phyloP scores from a whole-genome alignment of 2,888 invertebrate genomes.

The Hyppa rectilinea region DNA sequence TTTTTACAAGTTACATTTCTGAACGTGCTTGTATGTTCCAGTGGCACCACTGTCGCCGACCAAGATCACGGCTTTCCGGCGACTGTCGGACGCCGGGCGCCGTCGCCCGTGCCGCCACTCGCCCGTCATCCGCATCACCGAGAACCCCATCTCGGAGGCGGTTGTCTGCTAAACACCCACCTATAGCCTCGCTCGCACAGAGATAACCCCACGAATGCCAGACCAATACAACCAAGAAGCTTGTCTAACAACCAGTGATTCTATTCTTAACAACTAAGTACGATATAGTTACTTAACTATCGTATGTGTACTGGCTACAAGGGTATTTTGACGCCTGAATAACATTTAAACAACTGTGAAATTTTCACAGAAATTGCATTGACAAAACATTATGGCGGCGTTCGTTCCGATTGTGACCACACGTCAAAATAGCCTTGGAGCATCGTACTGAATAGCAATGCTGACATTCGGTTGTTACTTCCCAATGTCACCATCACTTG shows the following conservation, averaged over 20 bases:
- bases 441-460: background rate
- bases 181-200: constrained; percentile 15
- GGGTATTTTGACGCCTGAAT: background rate
- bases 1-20: constrained; percentile 23
- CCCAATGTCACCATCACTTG: constrained; percentile 6
- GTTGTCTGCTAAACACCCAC: constrained; percentile 92
- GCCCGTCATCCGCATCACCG: constrained; percentile 94
- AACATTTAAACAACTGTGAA: background rate
- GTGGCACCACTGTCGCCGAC: constrained; percentile 93
- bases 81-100: constrained; percentile 88
- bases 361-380: background rate
- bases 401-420: background rate
- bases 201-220: constrained; percentile 21
- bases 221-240: constrained; percentile 1
- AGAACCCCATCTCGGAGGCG: constrained; percentile 94
- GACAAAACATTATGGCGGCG: background rate
- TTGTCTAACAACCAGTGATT: constrained; percentile 18
- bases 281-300: too few relatives aligned
- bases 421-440: background rate
- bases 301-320: background rate
- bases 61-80: constrained; percentile 92
- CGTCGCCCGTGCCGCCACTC: constrained; percentile 88
- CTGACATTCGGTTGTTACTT: constrained; percentile 13
- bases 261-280: constrained; percentile 8
- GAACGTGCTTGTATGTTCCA: constrained; percentile 76